These are phyloP conservation scores for Epinephelus moara DNA, from an alignment of 2,113 vertebrate species.

Conservation along the genomic window DNA sequence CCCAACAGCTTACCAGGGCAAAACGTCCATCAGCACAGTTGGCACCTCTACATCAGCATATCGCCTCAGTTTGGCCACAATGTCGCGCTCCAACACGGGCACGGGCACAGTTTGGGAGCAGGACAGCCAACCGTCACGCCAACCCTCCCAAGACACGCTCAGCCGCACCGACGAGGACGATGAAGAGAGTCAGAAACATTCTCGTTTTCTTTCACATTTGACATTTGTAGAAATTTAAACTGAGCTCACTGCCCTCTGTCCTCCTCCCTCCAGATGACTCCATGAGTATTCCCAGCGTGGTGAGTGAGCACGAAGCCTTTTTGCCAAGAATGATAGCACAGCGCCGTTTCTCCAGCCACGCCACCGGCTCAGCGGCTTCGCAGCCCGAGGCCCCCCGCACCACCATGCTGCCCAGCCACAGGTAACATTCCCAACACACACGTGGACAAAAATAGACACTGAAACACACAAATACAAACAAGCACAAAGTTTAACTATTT, in stretches of 20 bases:
- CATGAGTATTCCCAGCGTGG: constrained; percentile 97
- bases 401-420: constrained; percentile 97
- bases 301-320: constrained; percentile 98
- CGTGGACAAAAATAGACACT: not conserved
- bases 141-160: constrained; percentile 97
- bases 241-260: not conserved
- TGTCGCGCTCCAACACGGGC: constrained; percentile 99
- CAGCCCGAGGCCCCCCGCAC: constrained; percentile 88
- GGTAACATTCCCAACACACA: constrained; percentile 81
- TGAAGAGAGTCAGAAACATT: constrained; percentile 91
- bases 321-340: constrained; percentile 91
- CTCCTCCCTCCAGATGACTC: constrained; percentile 89
- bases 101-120: constrained; percentile 99
- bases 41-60: constrained; percentile 98
- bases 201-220: not conserved
- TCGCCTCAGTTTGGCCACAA: constrained; percentile 96
- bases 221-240: no score
- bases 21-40: constrained; percentile 97
- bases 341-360: constrained; percentile 96
- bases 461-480: not conserved
- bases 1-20: constrained; percentile 93
- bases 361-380: constrained; percentile 89
- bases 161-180: constrained; percentile 98
- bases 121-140: constrained; percentile 97
- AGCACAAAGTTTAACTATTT: not conserved